Evolutionary conservation across 2,888 invertebrate species (phyloP), one percentile per base, ranked within the genome.

Genomic region (Leptopilina myrica): DNA sequence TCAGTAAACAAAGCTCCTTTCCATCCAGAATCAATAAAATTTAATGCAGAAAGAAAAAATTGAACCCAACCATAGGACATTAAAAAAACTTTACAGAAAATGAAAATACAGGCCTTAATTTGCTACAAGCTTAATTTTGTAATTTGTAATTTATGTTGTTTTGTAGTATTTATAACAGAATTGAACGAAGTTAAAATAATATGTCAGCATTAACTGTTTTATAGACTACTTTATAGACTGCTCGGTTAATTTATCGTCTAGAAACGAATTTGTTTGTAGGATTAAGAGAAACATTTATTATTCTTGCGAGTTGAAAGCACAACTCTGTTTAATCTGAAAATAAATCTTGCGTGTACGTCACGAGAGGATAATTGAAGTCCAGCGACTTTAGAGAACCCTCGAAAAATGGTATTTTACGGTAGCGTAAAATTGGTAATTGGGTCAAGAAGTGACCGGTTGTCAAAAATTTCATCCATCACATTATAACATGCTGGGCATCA

Each of bases 351-450:
- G 15, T 33, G 5, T 66, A 5, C n/a, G 40, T n/a, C 15, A 66
- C 43, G 8, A n/a, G 40, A 15, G 11, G 12, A 49, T 67, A 67
- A 67, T 67, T 67, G 46, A 15, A 67, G n/a, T 14, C 66, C 20
- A 67, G 46, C 11, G 5, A 5, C 46, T 2, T 46, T 49, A n/a
- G 11, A 49, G 11, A 12, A 69, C 49, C 49, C 26, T 8, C 53
- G 49, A 69, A 69, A 14, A 43, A 66, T n/a, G 64, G 33, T 64
- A 64, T 33, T 26, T 64, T 64, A 6, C 26, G 64, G 64, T 64
- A 64, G 64, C 64, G 64, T 64, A 64, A 26, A 64, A 64, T 64
- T 64, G 33, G 64, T 64, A 64, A 64, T 26, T 64, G 26, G 64
- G 15, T 26, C 11, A 33, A 26, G 33, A 3, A 26, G 20, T 20